Evolutionary conservation across 2,797 vertebrate species (phyloP), one percentile per base, ranked within the genome.

Genomic region (Enteromius argenteus): DNA sequence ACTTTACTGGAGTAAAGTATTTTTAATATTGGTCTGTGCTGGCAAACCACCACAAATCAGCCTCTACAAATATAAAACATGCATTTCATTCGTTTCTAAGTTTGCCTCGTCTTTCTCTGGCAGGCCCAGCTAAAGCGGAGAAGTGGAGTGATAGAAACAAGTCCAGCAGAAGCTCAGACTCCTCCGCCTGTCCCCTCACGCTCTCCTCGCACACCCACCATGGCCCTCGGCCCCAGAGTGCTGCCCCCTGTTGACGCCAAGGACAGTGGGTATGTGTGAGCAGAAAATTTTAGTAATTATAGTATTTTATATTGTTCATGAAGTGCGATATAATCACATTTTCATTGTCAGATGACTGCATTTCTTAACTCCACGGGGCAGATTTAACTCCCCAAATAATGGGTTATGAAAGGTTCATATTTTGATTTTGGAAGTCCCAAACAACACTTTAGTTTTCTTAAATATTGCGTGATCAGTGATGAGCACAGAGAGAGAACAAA

Each of bases 81-180:
- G 27, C 1, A 44, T 46, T 15, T 27, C 2, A 11, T 27, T 17
- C 0, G 1, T 23, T 58, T 67, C 17, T 64, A 15, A 17, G 11
- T 8, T 64, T 68, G 23, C 53, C 17, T 42, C 0, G 14, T 44
- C 51, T 87, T 68, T 62, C 58, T 80, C 35, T 84, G 39, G 4
- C 80, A 99, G 97, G 96, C 96, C 71, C 95, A 97, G 3, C 87
- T 98, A 74, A 94, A 96, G 89, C 97, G 88, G 84, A 90, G 86
- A 91, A 88, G 84, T 53, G 83, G 56, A 0, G 94, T 93, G 46
- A 72, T 62, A 0, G 95, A 95, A 44, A 37, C 75, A 58, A n/a
- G 39, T 19, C 17, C 89, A 44, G 39, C 71, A 73, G 89, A 88
- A 71, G 90, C 77, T 85, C 85, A 35, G 68, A 84, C 91, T 23